phyloP scores from a whole-genome alignment of 1,140 invertebrate species.

The Papilio polytes region DNA sequence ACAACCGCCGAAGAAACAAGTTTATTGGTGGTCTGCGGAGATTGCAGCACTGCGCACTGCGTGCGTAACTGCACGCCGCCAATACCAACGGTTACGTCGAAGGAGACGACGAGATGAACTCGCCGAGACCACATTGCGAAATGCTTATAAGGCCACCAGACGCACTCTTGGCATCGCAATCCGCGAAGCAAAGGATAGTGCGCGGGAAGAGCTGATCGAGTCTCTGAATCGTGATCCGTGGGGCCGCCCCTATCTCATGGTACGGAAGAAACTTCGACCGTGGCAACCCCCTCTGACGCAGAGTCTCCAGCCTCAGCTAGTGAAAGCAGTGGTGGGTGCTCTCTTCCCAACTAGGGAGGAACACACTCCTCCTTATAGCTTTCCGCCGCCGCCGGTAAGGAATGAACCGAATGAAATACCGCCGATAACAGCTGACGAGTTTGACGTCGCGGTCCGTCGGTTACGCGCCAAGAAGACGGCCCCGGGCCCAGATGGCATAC shows the following conservation, averaged over 20 bases:
- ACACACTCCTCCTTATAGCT: not conserved
- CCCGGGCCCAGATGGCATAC: not conserved
- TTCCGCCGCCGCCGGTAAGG: not conserved
- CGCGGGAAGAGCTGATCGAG: not conserved
- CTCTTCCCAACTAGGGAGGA: slow-evolving; percentile 30
- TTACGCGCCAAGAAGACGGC: not conserved
- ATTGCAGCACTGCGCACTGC: slow-evolving; percentile 27
- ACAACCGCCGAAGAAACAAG: not conserved
- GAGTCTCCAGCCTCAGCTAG: slow-evolving; percentile 33
- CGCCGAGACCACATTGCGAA: not conserved
- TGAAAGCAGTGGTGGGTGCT: not conserved
- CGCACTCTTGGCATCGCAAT: not conserved
- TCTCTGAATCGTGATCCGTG: not conserved
- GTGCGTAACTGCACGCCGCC: not conserved
- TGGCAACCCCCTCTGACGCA: slow-evolving; percentile 34
- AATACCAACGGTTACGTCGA: slow-evolving; percentile 22
- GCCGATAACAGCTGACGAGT: not conserved
- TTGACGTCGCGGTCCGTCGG: not conserved
- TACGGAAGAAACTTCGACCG: slow-evolving; percentile 17
- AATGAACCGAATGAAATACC: not conserved
- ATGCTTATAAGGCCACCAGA: not conserved
- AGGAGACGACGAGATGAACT: not conserved
- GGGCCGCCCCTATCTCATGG: no score
- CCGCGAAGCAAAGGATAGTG: not conserved
- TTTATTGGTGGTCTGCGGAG: slow-evolving; percentile 42